These are phyloP conservation scores for Drosophila emarginata DNA, from an alignment of 2,888 invertebrate species.

Conservation along the genomic window DNA sequence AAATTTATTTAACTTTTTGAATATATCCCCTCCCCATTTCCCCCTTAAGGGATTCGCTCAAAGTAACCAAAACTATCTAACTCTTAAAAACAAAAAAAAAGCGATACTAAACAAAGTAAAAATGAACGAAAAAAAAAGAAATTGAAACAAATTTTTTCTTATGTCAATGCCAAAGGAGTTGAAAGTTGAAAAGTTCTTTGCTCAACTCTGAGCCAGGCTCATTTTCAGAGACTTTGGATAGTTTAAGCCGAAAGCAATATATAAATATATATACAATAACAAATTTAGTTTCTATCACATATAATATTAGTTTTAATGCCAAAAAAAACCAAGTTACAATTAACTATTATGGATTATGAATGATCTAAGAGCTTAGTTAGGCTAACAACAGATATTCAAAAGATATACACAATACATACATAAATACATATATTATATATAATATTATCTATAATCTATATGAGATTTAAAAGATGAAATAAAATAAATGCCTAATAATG, in stretches of 20 bases:
- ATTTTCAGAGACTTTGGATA: constrained; percentile 54
- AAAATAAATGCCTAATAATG: neutral
- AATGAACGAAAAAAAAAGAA: no score
- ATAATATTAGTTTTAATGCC: constrained; percentile 36
- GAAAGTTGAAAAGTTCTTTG: constrained; percentile 11
- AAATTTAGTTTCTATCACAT: constrained; percentile 2
- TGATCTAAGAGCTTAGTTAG: constrained; percentile 5
- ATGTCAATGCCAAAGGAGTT: constrained; percentile 67
- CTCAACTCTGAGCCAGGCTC: constrained; percentile 60
- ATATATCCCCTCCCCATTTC: constrained; percentile 13
- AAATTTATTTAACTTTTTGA: constrained; percentile 41
- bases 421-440: neutral
- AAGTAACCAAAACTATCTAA: constrained; percentile 36
- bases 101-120: constrained; percentile 5
- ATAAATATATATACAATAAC: neutral
- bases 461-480: constrained; percentile 7
- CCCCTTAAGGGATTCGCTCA: constrained; percentile 45
- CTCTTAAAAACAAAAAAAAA: constrained; percentile 35
- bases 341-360: neutral
- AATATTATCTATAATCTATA: constrained; percentile 1
- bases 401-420: neutral
- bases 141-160: constrained; percentile 43
- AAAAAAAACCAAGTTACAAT: constrained; percentile 29
- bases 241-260: constrained; percentile 15
- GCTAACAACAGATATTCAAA: constrained; percentile 2